Evolutionary conservation across 2,888 invertebrate genomes (phyloP).

Genomic region (Dorcus parallelipipedus): DNA sequence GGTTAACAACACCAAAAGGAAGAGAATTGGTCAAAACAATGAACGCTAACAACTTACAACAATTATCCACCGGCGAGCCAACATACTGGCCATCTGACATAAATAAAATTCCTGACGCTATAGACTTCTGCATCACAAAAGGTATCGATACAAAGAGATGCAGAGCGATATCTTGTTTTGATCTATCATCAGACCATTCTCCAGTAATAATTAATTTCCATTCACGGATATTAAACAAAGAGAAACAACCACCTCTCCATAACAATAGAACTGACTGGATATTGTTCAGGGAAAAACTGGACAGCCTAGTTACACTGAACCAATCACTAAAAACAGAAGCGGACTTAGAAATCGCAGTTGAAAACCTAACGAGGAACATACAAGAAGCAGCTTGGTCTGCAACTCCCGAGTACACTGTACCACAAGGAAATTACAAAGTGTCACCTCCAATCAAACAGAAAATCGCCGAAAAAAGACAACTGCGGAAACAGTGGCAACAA

Average conservation of each 20-base stretch:
- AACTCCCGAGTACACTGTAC: background rate
- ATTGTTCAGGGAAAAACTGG: background rate
- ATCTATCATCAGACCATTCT: background rate
- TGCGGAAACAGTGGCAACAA: background rate
- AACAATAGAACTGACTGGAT: constrained; percentile 4
- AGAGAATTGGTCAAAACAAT: too few relatives aligned
- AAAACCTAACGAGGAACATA: background rate
- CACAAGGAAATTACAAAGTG: background rate
- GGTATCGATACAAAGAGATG: background rate
- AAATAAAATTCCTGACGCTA: too few relatives aligned
- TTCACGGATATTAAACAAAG: too few relatives aligned
- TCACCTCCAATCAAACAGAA: background rate
- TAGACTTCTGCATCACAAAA: too few relatives aligned
- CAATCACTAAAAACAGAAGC: background rate
- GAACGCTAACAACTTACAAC: too few relatives aligned
- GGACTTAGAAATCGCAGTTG: background rate
- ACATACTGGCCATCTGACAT: too few relatives aligned
- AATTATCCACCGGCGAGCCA: too few relatives aligned
- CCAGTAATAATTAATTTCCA: too few relatives aligned
- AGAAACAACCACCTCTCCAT: background rate
- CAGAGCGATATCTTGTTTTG: background rate
- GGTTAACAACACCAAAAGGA: too few relatives aligned
- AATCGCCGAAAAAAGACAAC: background rate
- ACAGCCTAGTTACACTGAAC: background rate
- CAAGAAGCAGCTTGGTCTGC: background rate